Evolutionary conservation across 2,113 vertebrate species (phyloP), one percentile per base, ranked within the genome.

Genomic region (Holacanthus passer): DNA sequence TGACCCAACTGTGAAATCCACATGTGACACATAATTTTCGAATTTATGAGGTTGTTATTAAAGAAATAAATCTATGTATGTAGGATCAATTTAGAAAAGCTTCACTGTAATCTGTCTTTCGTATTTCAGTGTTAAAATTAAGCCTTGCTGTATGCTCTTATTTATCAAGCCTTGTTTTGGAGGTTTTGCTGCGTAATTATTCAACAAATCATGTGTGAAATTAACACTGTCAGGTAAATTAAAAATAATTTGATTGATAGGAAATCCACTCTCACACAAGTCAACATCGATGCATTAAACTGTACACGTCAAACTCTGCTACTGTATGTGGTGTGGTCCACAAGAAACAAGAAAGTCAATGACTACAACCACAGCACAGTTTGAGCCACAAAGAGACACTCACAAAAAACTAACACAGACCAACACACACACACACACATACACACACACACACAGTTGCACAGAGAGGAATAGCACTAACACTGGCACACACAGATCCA

Each of bases 401-500:
- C 83, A 93, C 90, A 74, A 83, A 75, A 79, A 88, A 81, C 81
- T 79, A 78, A 70, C 83, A 92, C 83, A 86, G 76, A 91, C 82
- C n/a, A 77, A 74, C 73, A 83, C 62, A 85, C 73, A 91, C 75
- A 92, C 63, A 86, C n/a, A n/a, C n/a, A n/a, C n/a, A n/a, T n/a
- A n/a, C 66, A 83, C 77, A 87, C 73, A 85, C 76, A 87, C 73
- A 91, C 75, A 92, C 63, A 86, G 65, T 77, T 79, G 81, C 91
- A 92, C 85, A 93, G 81, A 90, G 82, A 94, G 91, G 88, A 82
- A 79, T 82, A 90, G 91, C 93, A 93, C 91, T 90, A 88, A 93
- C 91, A 94, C 92, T 90, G 92, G 91, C 92, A 92, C 92, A 93
- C 90, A 94, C 92, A 90, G 91, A 92, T 84, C 88, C 89, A 93